These are phyloP conservation scores for Zaprionus lineosus DNA, from an alignment of 2,888 invertebrate genomes.

Conservation along the genomic window DNA sequence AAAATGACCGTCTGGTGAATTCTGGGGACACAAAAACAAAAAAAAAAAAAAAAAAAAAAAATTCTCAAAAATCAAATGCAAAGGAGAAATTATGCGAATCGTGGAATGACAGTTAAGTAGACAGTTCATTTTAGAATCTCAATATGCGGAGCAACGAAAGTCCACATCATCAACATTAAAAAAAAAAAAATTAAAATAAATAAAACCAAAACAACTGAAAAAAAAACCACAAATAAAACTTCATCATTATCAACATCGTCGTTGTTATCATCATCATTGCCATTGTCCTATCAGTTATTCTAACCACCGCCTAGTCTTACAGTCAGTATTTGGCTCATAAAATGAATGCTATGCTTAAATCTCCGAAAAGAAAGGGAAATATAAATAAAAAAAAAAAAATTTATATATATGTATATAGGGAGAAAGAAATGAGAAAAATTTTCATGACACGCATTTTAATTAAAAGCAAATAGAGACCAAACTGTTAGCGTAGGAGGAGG, in stretches of 20 bases:
- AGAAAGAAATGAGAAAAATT: conserved; percentile 29
- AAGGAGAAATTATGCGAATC: conserved; percentile 27
- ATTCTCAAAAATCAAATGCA: conserved; percentile 13
- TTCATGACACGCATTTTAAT: conserved; percentile 76
- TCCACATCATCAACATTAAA: conserved; percentile 24
- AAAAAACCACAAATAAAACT: too few relatives aligned
- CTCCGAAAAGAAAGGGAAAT: conserved; percentile 38
- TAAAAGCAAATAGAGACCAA: conserved; percentile 69
- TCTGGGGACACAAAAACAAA: not conserved
- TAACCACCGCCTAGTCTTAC: conserved; percentile 39
- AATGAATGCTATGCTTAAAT: conserved; percentile 53
- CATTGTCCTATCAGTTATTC: conserved; percentile 61
- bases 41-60: conserved; percentile 1
- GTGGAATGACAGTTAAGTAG: conserved; percentile 28
- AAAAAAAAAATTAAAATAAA: too few relatives aligned
- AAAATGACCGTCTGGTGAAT: conserved; percentile 12
- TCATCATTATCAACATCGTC: conserved; percentile 28
- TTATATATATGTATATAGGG: too few relatives aligned
- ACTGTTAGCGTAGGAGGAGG: conserved; percentile 10
- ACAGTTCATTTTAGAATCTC: conserved; percentile 18
- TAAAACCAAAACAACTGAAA: too few relatives aligned
- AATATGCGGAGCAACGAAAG: conserved; percentile 14
- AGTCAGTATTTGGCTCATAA: conserved; percentile 57
- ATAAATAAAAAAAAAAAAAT: conserved; percentile 19
- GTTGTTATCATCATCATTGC: conserved; percentile 28